Evolutionary conservation across 2,888 invertebrate species (phyloP), one percentile per base, ranked within the genome.

Genomic region (Clivina fossor): DNA sequence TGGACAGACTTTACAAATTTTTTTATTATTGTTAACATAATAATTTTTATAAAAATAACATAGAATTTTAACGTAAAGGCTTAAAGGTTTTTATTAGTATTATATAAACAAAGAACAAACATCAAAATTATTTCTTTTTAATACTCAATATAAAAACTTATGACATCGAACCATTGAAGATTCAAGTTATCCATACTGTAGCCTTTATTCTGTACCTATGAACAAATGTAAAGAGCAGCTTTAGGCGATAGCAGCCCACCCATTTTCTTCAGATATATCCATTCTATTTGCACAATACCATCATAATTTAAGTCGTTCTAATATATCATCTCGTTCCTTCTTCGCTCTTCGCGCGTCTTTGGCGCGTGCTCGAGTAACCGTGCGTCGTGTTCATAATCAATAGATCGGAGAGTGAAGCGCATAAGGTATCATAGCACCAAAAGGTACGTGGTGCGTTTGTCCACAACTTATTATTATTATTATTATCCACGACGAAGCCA

Each of bases 211-310:
- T n/a, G n/a, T n/a, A 28, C 30, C 28, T 38, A 40, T 40, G 38
- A 38, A 28, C 28, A 40, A 18, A n/a, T 26, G 16, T 22, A 7
- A 46, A 26, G n/a, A 40, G 26, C 9, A 9, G 26, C 9, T 9
- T 30, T 40, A n/a, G 26, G 18, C n/a, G 49, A 24, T 11, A 26
- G 19, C 15, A 24, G 41, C 51, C 51, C 51, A 51, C 51, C 51
- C 51, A 51, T 51, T 51, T 51, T 51, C 51, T 51, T 33, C 51
- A 51, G 51, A 51, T 35, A 41, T 26, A 51, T 43, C 43, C 43
- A 51, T 51, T 51, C 51, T 51, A 51, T 51, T 51, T 51, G 51
- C 51, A 51, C 51, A 51, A 51, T 51, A 51, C 51, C 41, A 41
- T 51, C 51, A 51, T 51, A 51, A 51, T 51, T 51, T 43, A 41